Base-by-base conservation (phyloP, 2,888 invertebrate species). In the Lepeophtheirus nordmannii region DNA sequence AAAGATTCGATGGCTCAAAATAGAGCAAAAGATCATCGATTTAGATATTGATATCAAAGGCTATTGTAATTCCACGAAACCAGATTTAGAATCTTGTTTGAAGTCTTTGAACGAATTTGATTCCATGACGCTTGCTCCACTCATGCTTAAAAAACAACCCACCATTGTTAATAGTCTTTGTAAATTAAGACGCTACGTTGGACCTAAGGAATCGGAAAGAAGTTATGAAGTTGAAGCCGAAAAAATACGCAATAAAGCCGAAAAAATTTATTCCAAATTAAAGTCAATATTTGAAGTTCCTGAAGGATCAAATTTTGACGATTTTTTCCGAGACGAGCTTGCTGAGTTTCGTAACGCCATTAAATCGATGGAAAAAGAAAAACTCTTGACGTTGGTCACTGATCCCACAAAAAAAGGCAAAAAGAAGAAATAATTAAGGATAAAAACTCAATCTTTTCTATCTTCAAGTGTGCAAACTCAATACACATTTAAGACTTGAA, bases 251-350 rank as follows among this genome's bases (percentile, higher is more conserved):
- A 70, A 72, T 67, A 76, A 76, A 68, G 74, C 77, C 1, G 76
- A 77, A 10, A 65, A 70, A 57, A 67, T 77, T 39, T 76, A 75
- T 70, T 74, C 74, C 70, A 75, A 74, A 67, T 76, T 76, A 68
- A 76, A 75, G 70, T 69, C 68, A 58, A 87, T 85, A 78, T 90
- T 89, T 72, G 86, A 87, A 70, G 96, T 98, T 69, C 89, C 98
- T 70, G 81, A 98, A 72, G 98, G 98, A 72, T 93, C 93, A 68
- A 98, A 98, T 81, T 99, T 97, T 97, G 98, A 98, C 68, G 98
- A 98, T 76, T 98, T 98, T 79, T 98, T 94, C 72, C 94, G 99
- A 79, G 98, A 98, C 72, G 98, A 98, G 82, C 87, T 97, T 71
- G 96, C 97, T 70, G 98, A 98, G 80, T 84, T 94, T 82, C 80